Percentiles rank a stretch among this genome's conserved stretches.
Evolutionary conservation across 2,888 invertebrate genomes (phyloP).

Genomic region (Cantharis nigra): DNA sequence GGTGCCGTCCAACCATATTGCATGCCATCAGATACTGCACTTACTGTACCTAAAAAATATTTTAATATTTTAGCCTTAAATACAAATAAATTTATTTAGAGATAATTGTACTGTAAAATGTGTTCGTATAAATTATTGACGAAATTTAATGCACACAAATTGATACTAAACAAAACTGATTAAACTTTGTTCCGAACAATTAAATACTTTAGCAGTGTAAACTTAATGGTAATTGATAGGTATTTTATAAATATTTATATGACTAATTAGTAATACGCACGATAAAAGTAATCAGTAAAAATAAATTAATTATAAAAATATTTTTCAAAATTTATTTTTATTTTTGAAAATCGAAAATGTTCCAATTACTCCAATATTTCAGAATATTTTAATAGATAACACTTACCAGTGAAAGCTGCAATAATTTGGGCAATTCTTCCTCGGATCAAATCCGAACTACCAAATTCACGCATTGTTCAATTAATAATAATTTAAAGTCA

Average conservation of each 20-base stretch:
- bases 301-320: neutral
- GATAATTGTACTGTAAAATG: neutral
- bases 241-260: neutral
- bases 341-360: neutral
- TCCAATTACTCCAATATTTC: neutral
- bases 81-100: neutral
- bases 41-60: conserved; percentile 43
- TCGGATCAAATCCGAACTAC: conserved; percentile 37
- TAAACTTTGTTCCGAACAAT: neutral
- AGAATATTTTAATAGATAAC: neutral
- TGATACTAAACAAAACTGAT: neutral
- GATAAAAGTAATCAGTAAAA: neutral
- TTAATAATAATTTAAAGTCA: conserved; percentile 5
- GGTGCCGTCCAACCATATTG: conserved; percentile 54
- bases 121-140: neutral
- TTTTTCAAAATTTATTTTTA: neutral
- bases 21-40: conserved; percentile 52
- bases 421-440: conserved; percentile 48
- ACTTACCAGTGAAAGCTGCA: conserved; percentile 49
- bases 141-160: neutral
- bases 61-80: too few relatives aligned
- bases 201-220: neutral
- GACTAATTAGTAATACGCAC: neutral
- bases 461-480: conserved; percentile 19
- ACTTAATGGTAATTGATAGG: neutral